Evolutionary conservation across 2,888 invertebrate genomes (phyloP).

Genomic region (Drepana falcataria): DNA sequence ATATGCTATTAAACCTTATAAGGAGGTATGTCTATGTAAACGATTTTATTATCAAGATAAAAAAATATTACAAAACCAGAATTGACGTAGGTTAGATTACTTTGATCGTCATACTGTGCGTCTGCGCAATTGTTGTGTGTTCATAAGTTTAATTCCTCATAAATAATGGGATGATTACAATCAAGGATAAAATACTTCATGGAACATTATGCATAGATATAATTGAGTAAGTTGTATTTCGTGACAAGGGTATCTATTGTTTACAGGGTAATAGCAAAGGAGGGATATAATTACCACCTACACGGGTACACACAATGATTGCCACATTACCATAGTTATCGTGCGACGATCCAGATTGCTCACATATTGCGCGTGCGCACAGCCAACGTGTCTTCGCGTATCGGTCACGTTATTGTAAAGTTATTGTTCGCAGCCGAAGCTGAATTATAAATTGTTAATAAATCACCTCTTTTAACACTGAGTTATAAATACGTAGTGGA

Average conservation of each 20-base stretch:
- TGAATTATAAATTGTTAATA: too few species aligned
- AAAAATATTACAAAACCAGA: too few species aligned
- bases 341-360: conserved; percentile 22
- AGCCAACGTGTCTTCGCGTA: conserved; percentile 6
- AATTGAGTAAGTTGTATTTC: neutral
- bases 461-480: too few species aligned
- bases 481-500: too few species aligned
- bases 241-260: conserved; percentile 13
- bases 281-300: conserved; percentile 46
- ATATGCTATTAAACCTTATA: too few species aligned
- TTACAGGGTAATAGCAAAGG: conserved; percentile 25
- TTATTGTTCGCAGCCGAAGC: neutral
- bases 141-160: too few species aligned
- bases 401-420: conserved; percentile 6
- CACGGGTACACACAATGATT: conserved; percentile 13
- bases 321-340: conserved; percentile 38
- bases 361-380: conserved; percentile 10
- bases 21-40: too few species aligned
- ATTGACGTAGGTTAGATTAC: too few species aligned
- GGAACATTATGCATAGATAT: neutral
- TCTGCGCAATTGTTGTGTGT: too few species aligned
- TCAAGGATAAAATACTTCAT: neutral
- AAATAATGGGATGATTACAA: neutral
- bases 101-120: too few species aligned
- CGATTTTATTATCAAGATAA: too few species aligned